phyloP scores from a whole-genome alignment of 2,888 invertebrate genomes.

The Plagiodera versicolora region DNA sequence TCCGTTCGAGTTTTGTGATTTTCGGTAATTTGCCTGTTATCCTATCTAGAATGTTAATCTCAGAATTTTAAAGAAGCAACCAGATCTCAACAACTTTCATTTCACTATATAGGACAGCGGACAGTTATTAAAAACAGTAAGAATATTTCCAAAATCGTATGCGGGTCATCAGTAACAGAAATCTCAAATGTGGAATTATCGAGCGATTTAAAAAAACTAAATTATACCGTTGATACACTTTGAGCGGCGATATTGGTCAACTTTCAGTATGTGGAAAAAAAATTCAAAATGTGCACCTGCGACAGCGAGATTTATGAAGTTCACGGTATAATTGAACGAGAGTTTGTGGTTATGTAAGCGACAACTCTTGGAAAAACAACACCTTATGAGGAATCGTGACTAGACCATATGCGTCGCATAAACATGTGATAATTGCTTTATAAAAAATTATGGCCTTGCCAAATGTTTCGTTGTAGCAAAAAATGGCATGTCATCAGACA shows the following conservation, averaged over 20 bases:
- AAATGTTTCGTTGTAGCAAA: conserved; percentile 2
- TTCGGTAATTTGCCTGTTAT: too few species aligned
- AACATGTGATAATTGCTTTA: conserved; percentile 5
- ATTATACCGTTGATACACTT: not conserved
- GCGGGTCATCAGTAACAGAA: not conserved
- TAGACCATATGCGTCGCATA: conserved; percentile 7
- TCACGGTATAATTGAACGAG: conserved; percentile 1
- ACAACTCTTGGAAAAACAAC: conserved; percentile 7
- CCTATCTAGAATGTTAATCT: too few species aligned
- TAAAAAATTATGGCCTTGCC: conserved; percentile 10
- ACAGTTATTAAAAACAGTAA: not conserved
- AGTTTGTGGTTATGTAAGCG: conserved; percentile 7
- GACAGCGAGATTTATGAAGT: not conserved
- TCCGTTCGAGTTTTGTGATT: too few species aligned
- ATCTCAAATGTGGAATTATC: not conserved
- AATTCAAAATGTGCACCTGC: too few species aligned
- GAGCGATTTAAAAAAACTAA: not conserved
- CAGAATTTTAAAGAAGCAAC: too few species aligned
- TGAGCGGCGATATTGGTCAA: not conserved
- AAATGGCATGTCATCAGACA: not conserved
- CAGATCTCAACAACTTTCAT: not conserved
- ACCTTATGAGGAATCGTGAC: conserved; percentile 11
- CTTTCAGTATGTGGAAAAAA: too few species aligned
- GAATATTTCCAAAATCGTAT: not conserved
- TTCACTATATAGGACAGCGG: not conserved